Evolutionary conservation across 2,888 invertebrate species (phyloP), one percentile per base, ranked within the genome.

Genomic region (Pollenia labialis): DNA sequence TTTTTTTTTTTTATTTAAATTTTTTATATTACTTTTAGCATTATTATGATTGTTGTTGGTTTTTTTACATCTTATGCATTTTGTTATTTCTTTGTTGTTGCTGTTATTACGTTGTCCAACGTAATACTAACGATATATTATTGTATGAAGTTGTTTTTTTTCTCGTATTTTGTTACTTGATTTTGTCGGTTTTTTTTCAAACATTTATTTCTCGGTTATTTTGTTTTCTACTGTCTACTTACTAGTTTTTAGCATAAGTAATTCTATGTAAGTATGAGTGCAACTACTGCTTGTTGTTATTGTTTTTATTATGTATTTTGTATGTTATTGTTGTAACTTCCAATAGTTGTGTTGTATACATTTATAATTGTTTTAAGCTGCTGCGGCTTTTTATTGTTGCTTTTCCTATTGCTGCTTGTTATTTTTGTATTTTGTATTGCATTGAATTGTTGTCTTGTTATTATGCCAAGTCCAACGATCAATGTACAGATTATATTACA

Each of bases 401-500:
- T 75, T 14, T 84, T 72, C 54, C 64, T 58, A 32, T 23, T 62
- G 48, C 44, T 68, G 23, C 16, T 66, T 32, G 32, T 32, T 32
- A 32, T 32, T 32, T 32, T 0, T 32, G 32, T 32, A 32, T 32
- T 32, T 32, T 32, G 32, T 32, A 76, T 81, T 81, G 62, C 86
- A 80, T 72, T 81, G 81, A 74, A 79, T 83, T 80, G 75, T 64
- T 80, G 68, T 48, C 60, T 75, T 90, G 90, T 90, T 90, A 90
- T 91, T 91, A 90, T 92, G 91, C 91, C 92, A 92, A 92, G 91
- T 92, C 92, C 91, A 91, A 91, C 91, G 89, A 74, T 88, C 89
- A 89, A 88, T 88, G 90, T 88, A 68, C 87, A 88, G 83, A 87
- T 88, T 88, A 87, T 85, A 77, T 84, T 80, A 75, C 86, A 81